Conservation (phyloP, 37 sponge, comb jelly and placozoan genomes). For the Halisarca cf. caerulea region DNA sequence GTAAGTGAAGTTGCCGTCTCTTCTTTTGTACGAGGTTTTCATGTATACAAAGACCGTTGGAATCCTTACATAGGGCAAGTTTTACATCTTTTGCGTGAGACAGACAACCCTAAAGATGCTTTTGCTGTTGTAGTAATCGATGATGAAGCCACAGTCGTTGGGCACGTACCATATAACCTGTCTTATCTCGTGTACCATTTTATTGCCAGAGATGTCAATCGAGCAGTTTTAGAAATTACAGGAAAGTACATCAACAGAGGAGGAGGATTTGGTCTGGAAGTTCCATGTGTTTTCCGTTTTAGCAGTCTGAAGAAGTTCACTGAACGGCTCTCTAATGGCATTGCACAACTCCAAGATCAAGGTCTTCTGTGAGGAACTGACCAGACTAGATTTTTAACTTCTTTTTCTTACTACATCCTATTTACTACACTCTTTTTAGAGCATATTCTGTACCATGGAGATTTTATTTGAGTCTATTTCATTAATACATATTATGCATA, state of each 20-base stretch:
- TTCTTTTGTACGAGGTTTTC: conserved; percentile 13
- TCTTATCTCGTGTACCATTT: not conserved
- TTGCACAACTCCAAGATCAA: too few relatives aligned
- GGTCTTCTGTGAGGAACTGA: too few relatives aligned
- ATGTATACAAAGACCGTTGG: conserved; percentile 7
- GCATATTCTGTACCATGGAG: too few relatives aligned
- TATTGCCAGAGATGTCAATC: not conserved
- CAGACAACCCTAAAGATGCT: not conserved
- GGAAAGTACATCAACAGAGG: not conserved
- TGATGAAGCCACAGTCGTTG: not conserved
- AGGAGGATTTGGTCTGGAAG: not conserved
- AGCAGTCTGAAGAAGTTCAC: not conserved
- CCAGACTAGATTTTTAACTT: too few relatives aligned
- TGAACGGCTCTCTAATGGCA: not conserved
- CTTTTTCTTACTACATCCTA: too few relatives aligned
- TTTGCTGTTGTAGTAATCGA: conserved; percentile 11
- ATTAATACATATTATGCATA: too few relatives aligned
- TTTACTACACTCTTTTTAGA: too few relatives aligned
- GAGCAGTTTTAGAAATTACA: not conserved
- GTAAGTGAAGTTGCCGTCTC: not conserved
- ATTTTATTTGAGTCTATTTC: too few relatives aligned
- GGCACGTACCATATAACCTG: conserved; percentile 8
- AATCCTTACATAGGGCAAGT: not conserved
- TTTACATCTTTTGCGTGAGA: not conserved
- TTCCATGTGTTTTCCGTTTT: not conserved